Evolutionary conservation across 2,888 invertebrate genomes (phyloP).

Genomic region (Glaucopsyche alexis): DNA sequence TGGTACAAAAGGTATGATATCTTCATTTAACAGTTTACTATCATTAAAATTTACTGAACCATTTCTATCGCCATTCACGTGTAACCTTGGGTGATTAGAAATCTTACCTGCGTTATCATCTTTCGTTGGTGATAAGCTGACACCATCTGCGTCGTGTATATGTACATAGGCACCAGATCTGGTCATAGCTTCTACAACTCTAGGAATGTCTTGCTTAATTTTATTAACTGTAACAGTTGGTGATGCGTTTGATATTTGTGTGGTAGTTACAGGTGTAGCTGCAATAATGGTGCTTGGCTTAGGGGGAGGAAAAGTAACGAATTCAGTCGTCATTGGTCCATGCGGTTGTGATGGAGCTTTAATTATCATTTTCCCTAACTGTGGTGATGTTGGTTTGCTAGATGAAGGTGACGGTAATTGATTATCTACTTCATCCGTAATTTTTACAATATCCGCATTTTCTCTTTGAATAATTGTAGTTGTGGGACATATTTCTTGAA

Average conservation of each 20-base stretch:
- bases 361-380: conserved; percentile 83
- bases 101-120: conserved; percentile 86
- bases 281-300: conserved; percentile 82
- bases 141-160: conserved; percentile 83
- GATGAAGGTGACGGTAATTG: conserved; percentile 63
- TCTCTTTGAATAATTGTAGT: conserved; percentile 64
- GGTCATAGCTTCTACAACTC: conserved; percentile 71
- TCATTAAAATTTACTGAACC: conserved; percentile 51
- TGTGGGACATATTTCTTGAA: conserved; percentile 81
- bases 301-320: conserved; percentile 77
- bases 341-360: conserved; percentile 74
- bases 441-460: conserved; percentile 64
- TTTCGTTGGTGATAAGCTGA: conserved; percentile 80
- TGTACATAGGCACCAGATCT: conserved; percentile 85
- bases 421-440: conserved; percentile 71
- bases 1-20: conserved; percentile 68
- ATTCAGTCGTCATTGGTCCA: conserved; percentile 76
- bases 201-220: conserved; percentile 62
- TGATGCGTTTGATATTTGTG: conserved; percentile 46
- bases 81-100: conserved; percentile 38
- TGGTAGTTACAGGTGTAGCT: conserved; percentile 68
- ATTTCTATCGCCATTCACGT: conserved; percentile 46
- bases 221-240: conserved; percentile 51
- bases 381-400: conserved; percentile 81
- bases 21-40: conserved; percentile 50